Conservation (phyloP, 1,140 invertebrate species). For the Drosophila quadrilineata region DNA sequence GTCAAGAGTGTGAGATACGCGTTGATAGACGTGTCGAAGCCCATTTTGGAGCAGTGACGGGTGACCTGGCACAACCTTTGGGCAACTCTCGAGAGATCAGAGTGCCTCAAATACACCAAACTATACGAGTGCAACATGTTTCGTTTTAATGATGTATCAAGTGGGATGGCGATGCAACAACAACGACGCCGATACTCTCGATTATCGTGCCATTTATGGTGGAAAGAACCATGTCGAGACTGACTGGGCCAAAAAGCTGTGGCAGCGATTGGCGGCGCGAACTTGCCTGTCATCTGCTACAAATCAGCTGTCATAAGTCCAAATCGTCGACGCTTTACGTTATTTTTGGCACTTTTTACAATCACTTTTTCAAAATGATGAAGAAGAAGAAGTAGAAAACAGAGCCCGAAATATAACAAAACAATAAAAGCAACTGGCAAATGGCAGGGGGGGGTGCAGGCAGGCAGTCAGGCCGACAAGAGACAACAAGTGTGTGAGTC, state of each 20-base stretch:
- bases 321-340: conserved; percentile 14
- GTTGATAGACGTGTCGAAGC: conserved; percentile 30
- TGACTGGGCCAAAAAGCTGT: no score
- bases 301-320: conserved; percentile 75
- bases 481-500: conserved; percentile 3
- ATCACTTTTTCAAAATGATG: conserved; percentile 69
- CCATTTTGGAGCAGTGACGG: no score
- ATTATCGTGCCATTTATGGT: conserved; percentile 65
- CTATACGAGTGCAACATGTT: conserved; percentile 15
- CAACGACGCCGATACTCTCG: no score
- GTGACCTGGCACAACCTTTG: conserved; percentile 17
- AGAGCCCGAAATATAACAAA: no score
- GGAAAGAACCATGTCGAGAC: no score
- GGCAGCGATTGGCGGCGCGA: conserved; percentile 63
- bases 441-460: no score
- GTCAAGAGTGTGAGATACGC: conserved; percentile 48
- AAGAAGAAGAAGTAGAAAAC: conserved; percentile 32
- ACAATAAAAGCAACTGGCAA: conserved; percentile 19
- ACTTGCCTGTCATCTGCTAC: conserved; percentile 78
- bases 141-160: conserved; percentile 70
- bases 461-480: no score
- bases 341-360: conserved; percentile 59
- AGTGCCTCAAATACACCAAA: conserved; percentile 1
- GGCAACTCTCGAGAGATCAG: no score
- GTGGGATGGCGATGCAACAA: no score